Evolutionary conservation across 2,888 invertebrate species (phyloP), one percentile per base, ranked within the genome.

Genomic region (Lasioglossum pauxillum): DNA sequence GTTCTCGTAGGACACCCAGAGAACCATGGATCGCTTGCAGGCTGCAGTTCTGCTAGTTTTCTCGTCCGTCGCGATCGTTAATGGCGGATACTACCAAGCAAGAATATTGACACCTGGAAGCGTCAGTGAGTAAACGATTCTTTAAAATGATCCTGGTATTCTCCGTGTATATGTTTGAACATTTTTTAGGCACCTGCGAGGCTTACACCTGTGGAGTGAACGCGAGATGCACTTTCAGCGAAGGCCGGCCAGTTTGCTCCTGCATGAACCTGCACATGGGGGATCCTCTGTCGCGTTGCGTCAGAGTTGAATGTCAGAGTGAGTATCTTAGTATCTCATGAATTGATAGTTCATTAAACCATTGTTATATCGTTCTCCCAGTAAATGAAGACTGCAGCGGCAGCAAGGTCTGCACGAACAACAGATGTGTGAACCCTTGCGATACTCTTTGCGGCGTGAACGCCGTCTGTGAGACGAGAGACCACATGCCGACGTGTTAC

Each of bases 361-460:
- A 12, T 31, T 71, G n/a, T 10, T 10, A 0, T 7, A 41, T 72
- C 57, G n/a, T 12, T 12, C 10, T 31, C 77, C 49, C 95, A 96
- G 98, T 97, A 79, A 97, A 97, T 95, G 96, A 96, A 82, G 98
- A 98, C 93, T 98, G 98, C 93, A 96, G 97, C 31, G 96, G 96
- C 44, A 97, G 97, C 93, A 96, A 96, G 91, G 96, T 97, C 38
- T 98, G 98, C 94, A 96, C 97, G 83, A 97, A 97, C 94, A 97
- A 97, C 92, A 97, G 97, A 83, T 98, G 98, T 93, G 96, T 98
- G 78, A 97, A 98, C 95, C 98, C 98, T 5, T 98, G 98, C 92
- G 96, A 96, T 14, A 97, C 97, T 31, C 38, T 90, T 41, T 98
- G 98, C 91, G 98, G 98, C 23, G 91, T 95, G 49, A 97, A 97